phyloP scores from a whole-genome alignment of 1,140 invertebrate species.

The Liolophura sinensis region DNA sequence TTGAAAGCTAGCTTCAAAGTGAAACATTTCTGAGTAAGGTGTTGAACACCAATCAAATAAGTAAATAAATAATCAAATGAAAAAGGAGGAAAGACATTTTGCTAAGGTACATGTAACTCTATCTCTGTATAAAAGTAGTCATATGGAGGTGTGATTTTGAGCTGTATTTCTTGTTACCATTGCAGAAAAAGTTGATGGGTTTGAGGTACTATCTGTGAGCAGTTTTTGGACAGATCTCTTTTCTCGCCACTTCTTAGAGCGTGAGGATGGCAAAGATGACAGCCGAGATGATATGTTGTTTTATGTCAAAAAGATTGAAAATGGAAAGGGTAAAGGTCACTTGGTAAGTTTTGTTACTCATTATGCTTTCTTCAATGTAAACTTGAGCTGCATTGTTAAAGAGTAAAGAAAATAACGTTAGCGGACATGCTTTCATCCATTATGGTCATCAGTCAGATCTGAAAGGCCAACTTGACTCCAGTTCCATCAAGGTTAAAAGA shows the following conservation, averaged over 20 bases:
- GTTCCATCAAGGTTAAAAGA: background rate
- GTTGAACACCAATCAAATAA: background rate
- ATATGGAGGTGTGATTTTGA: background rate
- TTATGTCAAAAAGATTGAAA: conserved; percentile 84
- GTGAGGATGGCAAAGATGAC: conserved; percentile 64
- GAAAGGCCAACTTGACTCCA: too few relatives aligned
- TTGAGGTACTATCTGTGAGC: conserved; percentile 31
- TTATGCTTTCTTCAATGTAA: background rate
- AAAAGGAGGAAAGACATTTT: too few relatives aligned
- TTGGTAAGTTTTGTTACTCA: background rate
- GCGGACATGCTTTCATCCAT: background rate
- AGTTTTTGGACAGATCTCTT: conserved; percentile 97
- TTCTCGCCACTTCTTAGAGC: conserved; percentile 89
- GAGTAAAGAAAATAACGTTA: too few relatives aligned
- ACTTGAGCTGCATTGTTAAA: background rate
- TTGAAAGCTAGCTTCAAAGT: background rate
- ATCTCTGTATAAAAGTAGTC: background rate
- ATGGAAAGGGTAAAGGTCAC: conserved; percentile 82
- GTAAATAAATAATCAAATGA: background rate
- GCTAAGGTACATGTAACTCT: too few relatives aligned
- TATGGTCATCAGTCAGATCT: background rate
- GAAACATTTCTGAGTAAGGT: background rate
- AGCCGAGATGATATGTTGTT: conserved; percentile 94
- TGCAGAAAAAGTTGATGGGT: conserved; percentile 36
- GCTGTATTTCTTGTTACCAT: conserved; percentile 19